Evolutionary conservation across 2,797 vertebrate species (phyloP), one percentile per base, ranked within the genome.

Genomic region (Aldrovandia affinis): DNA sequence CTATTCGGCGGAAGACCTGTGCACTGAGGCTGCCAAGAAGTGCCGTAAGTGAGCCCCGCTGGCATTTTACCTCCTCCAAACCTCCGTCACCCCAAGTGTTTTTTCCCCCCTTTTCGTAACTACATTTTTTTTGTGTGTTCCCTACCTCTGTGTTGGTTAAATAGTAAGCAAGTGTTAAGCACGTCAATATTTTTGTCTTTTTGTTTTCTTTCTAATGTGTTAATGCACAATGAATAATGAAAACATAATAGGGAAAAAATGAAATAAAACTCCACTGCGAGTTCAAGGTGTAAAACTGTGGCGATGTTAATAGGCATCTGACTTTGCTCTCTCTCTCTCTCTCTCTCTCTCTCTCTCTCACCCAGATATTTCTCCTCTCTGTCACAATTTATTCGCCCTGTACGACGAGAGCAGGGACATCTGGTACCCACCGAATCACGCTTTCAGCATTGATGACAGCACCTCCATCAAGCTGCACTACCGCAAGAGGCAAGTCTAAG

Each of bases 321-420:
- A 57, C 55, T 57, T 14, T 57, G 55, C 28, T 30, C 63, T 30
- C 1, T 36, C 7, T n/a, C 5, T 59, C 57, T 68, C 14, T 33
- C 30, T 68, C 22, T 59, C 22, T 20, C 20, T 59, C 22, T 59
- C 15, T 75, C 1, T 82, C 28, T 30, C 52, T 68, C 83, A 75
- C 84, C 39, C 88, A 97, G 96, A 88, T 73, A 92, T 97, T 68
- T 96, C 96, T 89, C 96, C 96, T 52, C 88, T 97, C 57, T 97
- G 96, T 84, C 95, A 96, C 88, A 96, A 96, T 87, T 93, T 97
- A 80, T 97, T 96, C 83, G 95, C 95, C 0, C 91, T 97, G 1
- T 97, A 96, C 0, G 92, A 96, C 0, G 96, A 97, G 88, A 92
- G 18, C 55, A 93, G 80, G 61, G 92, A 87, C 39, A 93, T 96